A percentile compares a stretch with the other conserved stretches of the same genome.
Evolutionary conservation across 92 coral and sea anemone species (phyloP).

Genomic region (Palythoa grandis): DNA sequence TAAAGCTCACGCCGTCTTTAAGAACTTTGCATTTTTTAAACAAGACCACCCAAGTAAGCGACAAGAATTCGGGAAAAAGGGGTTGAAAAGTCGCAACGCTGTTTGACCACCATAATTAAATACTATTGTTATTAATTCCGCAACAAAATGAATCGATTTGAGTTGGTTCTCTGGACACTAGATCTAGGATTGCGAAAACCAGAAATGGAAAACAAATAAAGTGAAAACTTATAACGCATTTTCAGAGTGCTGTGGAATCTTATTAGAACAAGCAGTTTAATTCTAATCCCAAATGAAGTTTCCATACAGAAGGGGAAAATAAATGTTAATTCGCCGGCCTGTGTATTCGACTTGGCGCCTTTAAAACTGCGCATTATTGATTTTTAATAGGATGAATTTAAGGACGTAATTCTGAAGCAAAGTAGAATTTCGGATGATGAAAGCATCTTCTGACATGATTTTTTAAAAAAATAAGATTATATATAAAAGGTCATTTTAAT

Average conservation of each 20-base stretch:
- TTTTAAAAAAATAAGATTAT: not conserved
- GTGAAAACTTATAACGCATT: not conserved
- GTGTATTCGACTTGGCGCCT: slow-evolving; percentile 23
- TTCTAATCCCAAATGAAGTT: not conserved
- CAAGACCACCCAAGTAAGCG: slow-evolving; percentile 2
- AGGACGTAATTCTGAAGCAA: not conserved
- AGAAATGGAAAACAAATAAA: not conserved
- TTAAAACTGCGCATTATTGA: slow-evolving; percentile 4
- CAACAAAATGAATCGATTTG: not conserved
- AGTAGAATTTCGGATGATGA: not conserved
- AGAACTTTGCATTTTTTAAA: not conserved
- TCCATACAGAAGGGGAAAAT: not conserved
- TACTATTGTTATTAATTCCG: not conserved
- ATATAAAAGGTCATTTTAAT: not conserved
- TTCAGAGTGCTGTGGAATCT: not conserved
- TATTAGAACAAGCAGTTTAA: not conserved
- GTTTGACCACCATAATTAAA: slow-evolving; percentile 1
- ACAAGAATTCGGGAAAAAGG: not conserved
- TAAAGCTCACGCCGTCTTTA: too few species aligned
- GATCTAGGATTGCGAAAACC: not conserved
- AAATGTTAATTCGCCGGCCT: not conserved
- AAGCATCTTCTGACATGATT: not conserved
- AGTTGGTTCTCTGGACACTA: not conserved
- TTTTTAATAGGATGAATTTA: slow-evolving; percentile 14
- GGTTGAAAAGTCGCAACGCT: not conserved